Evolutionary conservation across 2,113 vertebrate genomes (phyloP), one percentile per base, ranked within the genome.

Genomic region (Melanostigma gelatinosum): DNA sequence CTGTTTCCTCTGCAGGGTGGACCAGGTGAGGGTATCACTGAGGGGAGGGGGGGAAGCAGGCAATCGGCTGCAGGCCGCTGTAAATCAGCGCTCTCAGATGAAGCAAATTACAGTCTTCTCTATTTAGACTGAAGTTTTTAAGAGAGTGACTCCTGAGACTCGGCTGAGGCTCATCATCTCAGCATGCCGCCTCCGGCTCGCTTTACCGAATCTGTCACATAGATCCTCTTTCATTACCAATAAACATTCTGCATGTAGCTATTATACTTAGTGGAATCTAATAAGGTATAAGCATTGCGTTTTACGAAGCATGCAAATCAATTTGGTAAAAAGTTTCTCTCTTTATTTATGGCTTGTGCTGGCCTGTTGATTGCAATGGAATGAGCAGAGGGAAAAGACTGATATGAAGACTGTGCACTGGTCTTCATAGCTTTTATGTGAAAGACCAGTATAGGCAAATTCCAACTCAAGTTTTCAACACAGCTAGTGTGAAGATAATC

Each of bases 241-340:
- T 94, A 93, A 93, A 93, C 92, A 90, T 92, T 85, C 90, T 87
- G 82, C 88, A 87, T 92, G 91, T 85, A 78, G 91, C 93, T 90
- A 86, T 94, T 89, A 94, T 91, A 91, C 87, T 90, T 89, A 88
- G 88, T 77, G 85, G 83, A 93, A 94, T 95, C 93, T 94, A 95
- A 95, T 95, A 93, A 95, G 87, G 83, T 91, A 87, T 85, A 91
- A 91, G 90, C 85, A 87, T 86, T 82, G 92, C 86, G 77, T 94
- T 93, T 95, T 92, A 95, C 75, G 67, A 92, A 90, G 92, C 88
- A 79, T 94, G 93, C 73, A 94, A 94, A 96, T 95, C 92, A 93
- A 94, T 94, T 95, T 91, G 87, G 85, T 90, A 77, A 89, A 89
- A 93, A 87, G 90, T 94, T 91, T 89, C 84, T 88, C 84, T 81